These are phyloP conservation scores for Chironomus riparius DNA, from an alignment of 2,888 invertebrate species.

Conservation along the genomic window DNA sequence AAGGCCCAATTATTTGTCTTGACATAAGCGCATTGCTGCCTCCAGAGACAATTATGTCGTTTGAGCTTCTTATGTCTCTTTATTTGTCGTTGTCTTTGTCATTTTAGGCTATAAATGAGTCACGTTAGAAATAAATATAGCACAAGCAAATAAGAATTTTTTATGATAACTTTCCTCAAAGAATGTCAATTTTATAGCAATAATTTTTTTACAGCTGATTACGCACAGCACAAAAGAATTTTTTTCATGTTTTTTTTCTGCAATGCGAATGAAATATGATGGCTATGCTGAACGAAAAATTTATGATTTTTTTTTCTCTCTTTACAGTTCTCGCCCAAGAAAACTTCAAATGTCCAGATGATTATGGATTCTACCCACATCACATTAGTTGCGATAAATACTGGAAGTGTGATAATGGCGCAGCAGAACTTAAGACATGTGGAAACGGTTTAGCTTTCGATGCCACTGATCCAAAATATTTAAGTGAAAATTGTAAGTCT, in stretches of 20 bases:
- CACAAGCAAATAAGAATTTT: not conserved
- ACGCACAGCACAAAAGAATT: not conserved
- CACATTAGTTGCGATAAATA: slow-evolving; percentile 85
- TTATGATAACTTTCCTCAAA: not conserved
- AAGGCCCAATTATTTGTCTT: slow-evolving; percentile 5
- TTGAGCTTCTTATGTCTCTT: not conserved
- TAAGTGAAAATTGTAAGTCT: slow-evolving; percentile 72
- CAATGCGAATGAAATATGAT: not conserved
- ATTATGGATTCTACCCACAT: slow-evolving; percentile 91
- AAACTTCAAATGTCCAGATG: slow-evolving; percentile 86
- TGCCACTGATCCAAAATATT: slow-evolving; percentile 75
- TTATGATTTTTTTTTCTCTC: slow-evolving; percentile 28
- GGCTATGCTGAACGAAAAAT: not conserved
- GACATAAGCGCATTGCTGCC: not conserved
- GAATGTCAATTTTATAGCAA: not conserved
- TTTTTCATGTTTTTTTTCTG: not conserved
- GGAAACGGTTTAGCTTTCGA: slow-evolving; percentile 91
- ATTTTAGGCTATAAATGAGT: no score
- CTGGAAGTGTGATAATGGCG: slow-evolving; percentile 89
- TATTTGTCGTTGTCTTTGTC: no score
- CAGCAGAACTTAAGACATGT: slow-evolving; percentile 81
- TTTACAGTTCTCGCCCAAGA: slow-evolving; percentile 65
- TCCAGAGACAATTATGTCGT: not conserved
- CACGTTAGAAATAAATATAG: no score
- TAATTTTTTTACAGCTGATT: not conserved